A percentile compares a stretch with the other conserved stretches of the same genome.
Evolutionary conservation across 2,888 invertebrate species (phyloP).

Genomic region (Macrophya annulata): DNA sequence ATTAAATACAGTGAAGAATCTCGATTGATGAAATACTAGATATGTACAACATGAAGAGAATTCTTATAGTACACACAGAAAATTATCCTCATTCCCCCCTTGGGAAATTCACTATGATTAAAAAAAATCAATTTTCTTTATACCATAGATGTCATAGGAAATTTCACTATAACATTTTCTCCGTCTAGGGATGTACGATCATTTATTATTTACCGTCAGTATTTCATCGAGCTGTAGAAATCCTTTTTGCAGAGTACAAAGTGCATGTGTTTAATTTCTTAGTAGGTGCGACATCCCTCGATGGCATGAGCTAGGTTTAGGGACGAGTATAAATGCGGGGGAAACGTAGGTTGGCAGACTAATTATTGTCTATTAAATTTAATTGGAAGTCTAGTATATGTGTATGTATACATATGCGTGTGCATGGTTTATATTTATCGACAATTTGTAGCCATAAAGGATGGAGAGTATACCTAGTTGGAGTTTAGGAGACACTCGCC

Average conservation of each 20-base stretch:
- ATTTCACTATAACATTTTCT: too few species aligned
- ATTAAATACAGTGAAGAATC: too few species aligned
- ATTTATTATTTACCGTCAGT: neutral
- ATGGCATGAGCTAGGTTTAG: neutral
- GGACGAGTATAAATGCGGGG: constrained; percentile 1
- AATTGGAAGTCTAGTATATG: constrained; percentile 32
- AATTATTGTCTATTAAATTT: constrained; percentile 51
- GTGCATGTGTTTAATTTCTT: constrained; percentile 29
- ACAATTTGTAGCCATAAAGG: neutral
- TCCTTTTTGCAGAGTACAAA: neutral
- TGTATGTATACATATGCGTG: neutral
- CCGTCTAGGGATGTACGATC: neutral
- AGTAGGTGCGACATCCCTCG: neutral
- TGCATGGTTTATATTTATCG: neutral
- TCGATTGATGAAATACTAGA: too few species aligned
- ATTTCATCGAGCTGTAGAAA: neutral
- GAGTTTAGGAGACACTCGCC: constrained; percentile 24
- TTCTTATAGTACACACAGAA: too few species aligned
- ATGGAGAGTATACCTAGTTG: neutral
- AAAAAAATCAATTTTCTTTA: too few species aligned
- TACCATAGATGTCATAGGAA: neutral
- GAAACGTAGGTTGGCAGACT: constrained; percentile 25
- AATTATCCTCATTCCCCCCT: too few species aligned
- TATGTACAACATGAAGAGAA: too few species aligned
- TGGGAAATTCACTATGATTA: too few species aligned